phyloP scores from a whole-genome alignment of 2,888 invertebrate genomes.

The Stegana nigrithorax region DNA sequence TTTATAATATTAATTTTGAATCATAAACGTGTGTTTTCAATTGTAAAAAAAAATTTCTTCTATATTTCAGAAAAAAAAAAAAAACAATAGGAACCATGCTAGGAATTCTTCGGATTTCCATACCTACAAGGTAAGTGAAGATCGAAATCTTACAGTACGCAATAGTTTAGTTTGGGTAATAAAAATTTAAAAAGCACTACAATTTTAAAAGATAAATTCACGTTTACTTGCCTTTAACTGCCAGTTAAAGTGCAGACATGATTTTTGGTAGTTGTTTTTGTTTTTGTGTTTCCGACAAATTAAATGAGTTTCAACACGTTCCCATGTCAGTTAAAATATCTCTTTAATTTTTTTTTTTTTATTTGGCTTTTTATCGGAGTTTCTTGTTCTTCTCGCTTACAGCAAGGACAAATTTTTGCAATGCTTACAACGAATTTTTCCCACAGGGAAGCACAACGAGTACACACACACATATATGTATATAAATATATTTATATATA shows the following conservation, averaged over 20 bases:
- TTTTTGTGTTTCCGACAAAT: no score
- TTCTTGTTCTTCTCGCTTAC: not conserved
- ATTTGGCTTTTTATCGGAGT: not conserved
- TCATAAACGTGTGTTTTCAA: no score
- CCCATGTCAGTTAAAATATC: slow-evolving; percentile 8
- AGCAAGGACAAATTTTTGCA: slow-evolving; percentile 6
- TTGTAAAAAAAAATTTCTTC: no score
- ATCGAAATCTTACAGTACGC: no score
- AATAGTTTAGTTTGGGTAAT: not conserved
- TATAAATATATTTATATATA: not conserved
- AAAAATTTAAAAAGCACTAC: no score
- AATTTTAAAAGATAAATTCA: no score
- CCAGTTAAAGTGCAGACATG: not conserved
- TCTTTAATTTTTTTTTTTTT: not conserved
- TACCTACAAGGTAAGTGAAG: no score
- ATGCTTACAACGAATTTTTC: slow-evolving; percentile 9
- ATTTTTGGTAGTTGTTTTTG: not conserved
- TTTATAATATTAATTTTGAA: no score
- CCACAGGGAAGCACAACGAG: slow-evolving; percentile 4
- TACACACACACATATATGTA: slow-evolving; percentile 1
- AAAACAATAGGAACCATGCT: no score
- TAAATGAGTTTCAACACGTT: not conserved
- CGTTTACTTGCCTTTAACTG: not conserved
- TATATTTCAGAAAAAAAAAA: no score
- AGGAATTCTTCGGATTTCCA: no score